phyloP scores from a whole-genome alignment of 2,888 invertebrate species.

The Sinelater perroti region DNA sequence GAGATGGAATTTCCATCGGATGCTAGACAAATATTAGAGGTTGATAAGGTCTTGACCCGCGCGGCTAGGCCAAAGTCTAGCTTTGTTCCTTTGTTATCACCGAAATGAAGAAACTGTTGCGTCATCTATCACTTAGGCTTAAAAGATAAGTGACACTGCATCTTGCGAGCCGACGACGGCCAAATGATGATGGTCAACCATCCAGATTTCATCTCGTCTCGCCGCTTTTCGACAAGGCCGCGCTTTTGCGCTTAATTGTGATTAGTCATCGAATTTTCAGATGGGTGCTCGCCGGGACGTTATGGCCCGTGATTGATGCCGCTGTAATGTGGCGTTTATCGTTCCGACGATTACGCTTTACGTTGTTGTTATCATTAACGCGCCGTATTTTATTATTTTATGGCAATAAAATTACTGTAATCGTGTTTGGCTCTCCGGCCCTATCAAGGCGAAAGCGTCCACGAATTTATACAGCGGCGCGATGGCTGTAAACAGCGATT shows the following conservation, averaged over 20 bases:
- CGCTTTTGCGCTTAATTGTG: constrained; percentile 19
- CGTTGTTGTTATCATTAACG: not conserved
- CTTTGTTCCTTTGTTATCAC: no score
- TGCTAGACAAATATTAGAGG: constrained; percentile 3
- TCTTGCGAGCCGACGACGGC: constrained; percentile 9
- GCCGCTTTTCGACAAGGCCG: constrained; percentile 8
- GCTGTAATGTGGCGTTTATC: constrained; percentile 8
- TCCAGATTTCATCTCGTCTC: no score
- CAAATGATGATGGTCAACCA: constrained; percentile 16
- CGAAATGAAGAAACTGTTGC: no score
- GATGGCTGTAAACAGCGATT: no score
- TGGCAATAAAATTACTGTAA: not conserved
- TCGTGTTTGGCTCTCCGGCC: not conserved
- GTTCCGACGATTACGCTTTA: constrained; percentile 1
- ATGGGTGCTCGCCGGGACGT: not conserved
- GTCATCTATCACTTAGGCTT: no score
- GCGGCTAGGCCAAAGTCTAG: not conserved
- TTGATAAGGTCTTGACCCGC: constrained; percentile 1
- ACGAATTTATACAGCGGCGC: no score
- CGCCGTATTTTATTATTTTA: not conserved
- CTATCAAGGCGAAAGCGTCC: not conserved
- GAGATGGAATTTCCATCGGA: no score
- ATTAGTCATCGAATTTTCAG: constrained; percentile 22
- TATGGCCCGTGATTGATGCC: constrained; percentile 3
- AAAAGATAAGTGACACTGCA: constrained; percentile 10